Base-by-base conservation (phyloP, 2,797 vertebrate species). In the Phoxinus dragarum region DNA sequence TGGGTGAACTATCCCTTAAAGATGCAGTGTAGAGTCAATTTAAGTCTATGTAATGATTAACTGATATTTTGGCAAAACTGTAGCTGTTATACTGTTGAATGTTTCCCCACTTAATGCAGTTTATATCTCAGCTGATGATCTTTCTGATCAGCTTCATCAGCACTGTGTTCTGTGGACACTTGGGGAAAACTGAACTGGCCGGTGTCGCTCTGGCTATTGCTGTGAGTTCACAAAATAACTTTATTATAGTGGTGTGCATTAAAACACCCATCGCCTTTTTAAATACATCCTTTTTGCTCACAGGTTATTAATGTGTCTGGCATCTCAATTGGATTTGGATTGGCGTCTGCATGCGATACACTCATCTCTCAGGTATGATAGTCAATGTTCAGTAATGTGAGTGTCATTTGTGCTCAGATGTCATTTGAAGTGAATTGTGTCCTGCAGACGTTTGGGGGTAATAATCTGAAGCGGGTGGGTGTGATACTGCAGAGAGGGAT, bases 231-330 rank as follows among this genome's bases (percentile, higher is more conserved):
- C 1, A 4, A 16, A 0, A 23, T 36, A 1, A 3, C 64, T 11
- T 44, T 0, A n/a, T 49, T 40, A 3, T 19, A 16, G 0, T 21
- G 27, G 69, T 7, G 17, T 3, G 76, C 47, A 38, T 14, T 66
- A 16, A 56, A 77, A 5, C 31, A 67, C 19, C 9, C 5, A 23
- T 71, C 8, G 17, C 11, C 66, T 88, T 19, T n/a, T 1, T 42
- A 75, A 31, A 8, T 27, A 4, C 5, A 27, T 47, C 38, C 3
- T 40, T 83, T 61, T 80, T 9, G 31, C 84, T 79, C 89, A 3
- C 92, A 98, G 98, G 96, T 97, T 83, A 94, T 98, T 72, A 98
- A 97, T 0, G 95, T 97, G 67, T 96, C 95, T 0, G 97, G 96
- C 38, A 91, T 98, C 84, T 97, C 96, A 12, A 92, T 97, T 0